These are phyloP conservation scores for Falco novaeseelandiae DNA, from an alignment of 2,797 vertebrate species.

Conservation along the genomic window DNA sequence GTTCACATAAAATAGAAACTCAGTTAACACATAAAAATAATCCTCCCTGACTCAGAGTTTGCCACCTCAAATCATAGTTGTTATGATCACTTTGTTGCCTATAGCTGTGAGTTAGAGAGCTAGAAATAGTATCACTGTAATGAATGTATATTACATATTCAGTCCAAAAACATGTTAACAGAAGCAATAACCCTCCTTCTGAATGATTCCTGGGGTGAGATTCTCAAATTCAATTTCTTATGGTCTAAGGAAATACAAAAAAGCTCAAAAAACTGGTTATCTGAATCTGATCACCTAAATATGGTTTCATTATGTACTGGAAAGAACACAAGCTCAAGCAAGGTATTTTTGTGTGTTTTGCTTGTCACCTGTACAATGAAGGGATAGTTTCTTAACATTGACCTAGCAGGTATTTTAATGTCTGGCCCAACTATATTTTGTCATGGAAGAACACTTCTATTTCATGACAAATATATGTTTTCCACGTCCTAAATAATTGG, in stretches of 20 bases:
- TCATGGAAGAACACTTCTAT: neutral
- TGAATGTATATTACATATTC: slow-evolving; percentile 18
- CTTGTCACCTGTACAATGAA: neutral
- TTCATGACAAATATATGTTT: neutral
- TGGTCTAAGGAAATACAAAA: neutral
- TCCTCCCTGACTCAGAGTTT: neutral
- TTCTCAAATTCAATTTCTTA: slow-evolving; percentile 14
- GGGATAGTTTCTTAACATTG: neutral
- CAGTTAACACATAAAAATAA: neutral
- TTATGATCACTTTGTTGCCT: neutral
- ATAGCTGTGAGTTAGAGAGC: neutral
- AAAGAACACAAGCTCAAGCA: neutral
- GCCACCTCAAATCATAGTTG: neutral
- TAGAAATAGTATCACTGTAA: neutral
- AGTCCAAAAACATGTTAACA: slow-evolving; percentile 3
- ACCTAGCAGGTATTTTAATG: neutral
- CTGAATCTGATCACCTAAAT: neutral
- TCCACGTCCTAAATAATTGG: neutral
- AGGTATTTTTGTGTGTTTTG: neutral
- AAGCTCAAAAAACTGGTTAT: neutral
- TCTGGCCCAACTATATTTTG: neutral
- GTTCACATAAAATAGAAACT: slow-evolving; percentile 2
- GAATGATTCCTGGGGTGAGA: slow-evolving; percentile 14
- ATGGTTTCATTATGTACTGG: neutral
- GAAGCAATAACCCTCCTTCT: slow-evolving; percentile 20